These are phyloP conservation scores for Chesias legatella DNA, from an alignment of 2,888 invertebrate genomes.

Conservation along the genomic window DNA sequence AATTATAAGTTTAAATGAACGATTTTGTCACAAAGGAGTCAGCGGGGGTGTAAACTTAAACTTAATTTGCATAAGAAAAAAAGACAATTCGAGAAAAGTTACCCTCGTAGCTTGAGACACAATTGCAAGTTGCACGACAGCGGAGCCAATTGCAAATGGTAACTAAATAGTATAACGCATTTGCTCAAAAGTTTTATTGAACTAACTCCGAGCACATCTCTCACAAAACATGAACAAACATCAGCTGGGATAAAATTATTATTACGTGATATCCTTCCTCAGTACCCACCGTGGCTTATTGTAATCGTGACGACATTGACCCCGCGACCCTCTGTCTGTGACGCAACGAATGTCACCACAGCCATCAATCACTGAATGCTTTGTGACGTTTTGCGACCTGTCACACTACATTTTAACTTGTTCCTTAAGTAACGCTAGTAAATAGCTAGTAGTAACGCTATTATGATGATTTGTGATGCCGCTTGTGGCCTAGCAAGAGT, in stretches of 20 bases:
- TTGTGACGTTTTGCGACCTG: slow-evolving; percentile 66
- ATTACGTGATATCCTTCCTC: slow-evolving; percentile 36
- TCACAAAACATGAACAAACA: slow-evolving; percentile 24
- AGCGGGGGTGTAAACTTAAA: slow-evolving; percentile 14
- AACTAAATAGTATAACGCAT: slow-evolving; percentile 2
- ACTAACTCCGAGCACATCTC: slow-evolving; percentile 7
- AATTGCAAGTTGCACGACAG: slow-evolving; percentile 15
- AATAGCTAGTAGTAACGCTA: too few relatives aligned
- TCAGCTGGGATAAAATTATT: slow-evolving; percentile 41
- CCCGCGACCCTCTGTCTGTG: slow-evolving; percentile 61
- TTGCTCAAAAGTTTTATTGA: slow-evolving; percentile 2
- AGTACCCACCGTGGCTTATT: slow-evolving; percentile 46
- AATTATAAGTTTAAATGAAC: slow-evolving; percentile 12
- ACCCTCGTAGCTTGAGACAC: slow-evolving; percentile 13
- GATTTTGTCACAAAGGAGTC: slow-evolving; percentile 8
- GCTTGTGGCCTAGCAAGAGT: background rate
- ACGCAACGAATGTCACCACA: slow-evolving; percentile 68
- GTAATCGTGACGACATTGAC: slow-evolving; percentile 70
- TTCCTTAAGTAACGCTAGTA: background rate
- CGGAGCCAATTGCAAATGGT: slow-evolving; percentile 5
- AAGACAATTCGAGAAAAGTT: slow-evolving; percentile 16
- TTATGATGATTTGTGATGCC: background rate
- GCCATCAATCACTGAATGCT: slow-evolving; percentile 68
- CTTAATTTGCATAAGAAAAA: slow-evolving; percentile 13
- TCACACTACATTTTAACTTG: slow-evolving; percentile 28